Evolutionary conservation across 2,113 vertebrate genomes (phyloP).

Genomic region (Mugil cephalus): DNA sequence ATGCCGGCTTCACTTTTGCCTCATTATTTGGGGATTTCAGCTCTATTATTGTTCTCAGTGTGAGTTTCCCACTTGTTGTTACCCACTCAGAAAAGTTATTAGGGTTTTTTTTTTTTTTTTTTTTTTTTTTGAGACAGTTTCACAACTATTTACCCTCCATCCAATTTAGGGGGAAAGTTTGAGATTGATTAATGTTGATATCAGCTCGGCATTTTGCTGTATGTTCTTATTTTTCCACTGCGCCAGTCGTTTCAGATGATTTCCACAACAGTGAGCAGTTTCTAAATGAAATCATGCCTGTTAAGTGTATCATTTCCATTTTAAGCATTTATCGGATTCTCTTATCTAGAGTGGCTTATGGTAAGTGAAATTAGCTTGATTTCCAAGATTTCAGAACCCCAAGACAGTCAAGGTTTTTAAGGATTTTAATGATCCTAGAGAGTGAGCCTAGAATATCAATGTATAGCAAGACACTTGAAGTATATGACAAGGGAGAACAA

Average conservation of each 20-base stretch:
- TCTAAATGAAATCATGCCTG: slow-evolving; percentile 44
- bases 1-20: slow-evolving; percentile 51
- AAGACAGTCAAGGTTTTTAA: slow-evolving; percentile 9
- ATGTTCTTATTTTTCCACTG: slow-evolving; percentile 21
- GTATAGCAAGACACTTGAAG: slow-evolving; percentile 6
- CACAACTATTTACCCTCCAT: slow-evolving; percentile 52
- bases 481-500: not conserved
- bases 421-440: slow-evolving; percentile 31
- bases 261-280: slow-evolving; percentile 41
- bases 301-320: slow-evolving; percentile 54
- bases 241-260: slow-evolving; percentile 14
- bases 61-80: slow-evolving; percentile 48
- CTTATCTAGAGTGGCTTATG: slow-evolving; percentile 26
- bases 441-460: slow-evolving; percentile 27
- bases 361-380: slow-evolving; percentile 25
- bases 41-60: slow-evolving; percentile 46
- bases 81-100: slow-evolving; percentile 51
- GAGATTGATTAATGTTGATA: slow-evolving; percentile 38
- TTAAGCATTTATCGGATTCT: slow-evolving; percentile 40
- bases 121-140: slow-evolving; percentile 50
- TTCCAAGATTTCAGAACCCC: slow-evolving; percentile 16
- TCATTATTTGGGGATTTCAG: slow-evolving; percentile 66
- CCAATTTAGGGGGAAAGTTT: slow-evolving; percentile 41
- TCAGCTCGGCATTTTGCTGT: slow-evolving; percentile 26
- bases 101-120: too few species aligned